Evolutionary conservation across 2,797 vertebrate genomes (phyloP), one percentile per base, ranked within the genome.

Genomic region (Cirrhinus mrigala): DNA sequence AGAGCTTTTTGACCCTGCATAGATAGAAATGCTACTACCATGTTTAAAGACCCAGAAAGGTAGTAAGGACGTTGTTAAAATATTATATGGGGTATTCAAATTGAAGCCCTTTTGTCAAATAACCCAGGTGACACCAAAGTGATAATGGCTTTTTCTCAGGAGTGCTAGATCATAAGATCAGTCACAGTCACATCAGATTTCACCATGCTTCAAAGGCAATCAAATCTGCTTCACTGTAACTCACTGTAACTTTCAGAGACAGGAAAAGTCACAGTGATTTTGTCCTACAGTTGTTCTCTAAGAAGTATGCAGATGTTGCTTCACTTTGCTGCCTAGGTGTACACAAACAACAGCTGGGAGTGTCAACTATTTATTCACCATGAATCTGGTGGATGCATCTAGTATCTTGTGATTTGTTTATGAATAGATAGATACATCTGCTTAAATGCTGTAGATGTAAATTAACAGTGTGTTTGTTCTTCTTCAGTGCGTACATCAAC

Each of bases 401-500:
- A 54, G 48, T 60, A 50, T 24, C 5, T 69, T 69, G 27, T 40
- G 44, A 87, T 74, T 74, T 86, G 76, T 80, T 86, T 85, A 40
- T 68, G 27, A 83, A 82, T 71, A 80, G 79, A 82, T 79, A 16
- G 20, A 52, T 73, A 14, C 52, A 86, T 86, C 74, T 84, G 24
- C 50, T 56, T 80, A 29, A 66, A 71, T 58, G 64, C 37, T 77
- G 22, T 81, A 56, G 40, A 48, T 79, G 11, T 84, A 27, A 2
- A 27, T 24, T 48, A 70, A 60, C 79, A 33, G 33, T 82, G 33
- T 84, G 24, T 48, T 11, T 86, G 10, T 81, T 81, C 46, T 70
- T 62, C 81, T 64, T 54, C 92, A 98, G 98, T 0, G 97, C 97
- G 81, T 97, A 97, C 94, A 97, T 99, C 91, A 98, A 98, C 95